Percentiles rank a stretch among this genome's conserved stretches.
Conservation (phyloP, 2,797 vertebrate genomes). For the Fratercula arctica region DNA sequence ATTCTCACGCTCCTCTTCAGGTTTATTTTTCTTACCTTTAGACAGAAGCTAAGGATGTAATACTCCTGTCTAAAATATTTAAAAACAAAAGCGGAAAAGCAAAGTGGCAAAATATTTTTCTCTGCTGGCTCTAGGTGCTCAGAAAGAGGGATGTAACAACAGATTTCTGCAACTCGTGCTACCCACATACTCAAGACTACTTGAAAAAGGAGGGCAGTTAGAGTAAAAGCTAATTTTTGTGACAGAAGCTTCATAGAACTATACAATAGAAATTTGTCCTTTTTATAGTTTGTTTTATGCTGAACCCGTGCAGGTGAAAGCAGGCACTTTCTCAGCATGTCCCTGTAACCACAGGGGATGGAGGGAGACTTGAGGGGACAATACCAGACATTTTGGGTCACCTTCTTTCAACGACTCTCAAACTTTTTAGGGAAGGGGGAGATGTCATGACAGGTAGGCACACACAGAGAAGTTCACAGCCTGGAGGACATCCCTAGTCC, state of each 20-base stretch:
- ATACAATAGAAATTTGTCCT: not conserved
- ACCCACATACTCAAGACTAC: not conserved
- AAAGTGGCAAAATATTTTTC: not conserved
- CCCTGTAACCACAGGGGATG: not conserved
- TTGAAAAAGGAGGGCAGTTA: not conserved
- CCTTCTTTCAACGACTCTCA: not conserved
- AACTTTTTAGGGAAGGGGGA: not conserved
- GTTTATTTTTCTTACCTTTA: not conserved
- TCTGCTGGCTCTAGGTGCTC: not conserved
- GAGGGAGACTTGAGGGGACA: not conserved
- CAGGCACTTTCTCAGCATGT: accelerated
- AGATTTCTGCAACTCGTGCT: not conserved
- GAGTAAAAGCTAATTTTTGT: not conserved
- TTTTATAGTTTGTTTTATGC: not conserved
- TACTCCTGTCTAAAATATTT: not conserved
- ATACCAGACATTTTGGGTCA: accelerated
- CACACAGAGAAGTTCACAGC: not conserved
- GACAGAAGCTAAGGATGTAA: not conserved
- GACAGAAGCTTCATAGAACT: not conserved
- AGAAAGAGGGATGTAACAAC: not conserved
- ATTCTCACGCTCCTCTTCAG: accelerated
- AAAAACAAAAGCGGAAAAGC: not conserved
- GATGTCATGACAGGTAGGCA: too few relatives aligned
- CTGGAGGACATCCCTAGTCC: not conserved
- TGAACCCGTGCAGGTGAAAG: not conserved